Evolutionary conservation across 2,888 invertebrate genomes (phyloP).

Genomic region (Ptycholaimellus sp.): DNA sequence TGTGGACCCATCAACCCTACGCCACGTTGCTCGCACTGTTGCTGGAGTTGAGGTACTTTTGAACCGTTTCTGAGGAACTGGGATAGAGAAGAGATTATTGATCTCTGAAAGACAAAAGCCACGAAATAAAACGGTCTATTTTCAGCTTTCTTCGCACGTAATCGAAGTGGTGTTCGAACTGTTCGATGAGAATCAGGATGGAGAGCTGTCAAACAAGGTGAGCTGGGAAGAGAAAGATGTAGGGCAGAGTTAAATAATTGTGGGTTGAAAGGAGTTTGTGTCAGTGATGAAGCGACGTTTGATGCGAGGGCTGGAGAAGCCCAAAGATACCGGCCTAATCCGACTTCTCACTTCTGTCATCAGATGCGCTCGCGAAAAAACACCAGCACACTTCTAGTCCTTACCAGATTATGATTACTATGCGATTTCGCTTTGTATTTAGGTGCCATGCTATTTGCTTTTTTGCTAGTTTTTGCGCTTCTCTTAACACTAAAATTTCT

Average conservation of each 20-base stretch:
- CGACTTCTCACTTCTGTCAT: constrained; percentile 66
- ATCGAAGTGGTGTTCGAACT: constrained; percentile 89
- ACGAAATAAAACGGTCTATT: too few relatives aligned
- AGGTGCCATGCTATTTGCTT: neutral
- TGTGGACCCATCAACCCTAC: constrained; percentile 25
- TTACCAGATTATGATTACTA: too few relatives aligned
- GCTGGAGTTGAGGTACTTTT: too few relatives aligned
- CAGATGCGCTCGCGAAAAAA: constrained; percentile 59
- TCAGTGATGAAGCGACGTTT: constrained; percentile 93
- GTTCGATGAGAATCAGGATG: constrained; percentile 64
- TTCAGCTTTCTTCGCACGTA: constrained; percentile 71
- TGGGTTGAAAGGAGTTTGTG: too few relatives aligned
- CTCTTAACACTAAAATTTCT: too few relatives aligned
- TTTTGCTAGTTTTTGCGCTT: neutral
- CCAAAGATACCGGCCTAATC: constrained; percentile 89
- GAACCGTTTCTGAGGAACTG: constrained; percentile 8
- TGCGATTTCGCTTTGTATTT: neutral
- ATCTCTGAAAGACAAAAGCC: constrained; percentile 48
- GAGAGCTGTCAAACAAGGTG: constrained; percentile 17
- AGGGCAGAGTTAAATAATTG: too few relatives aligned
- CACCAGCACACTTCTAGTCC: constrained; percentile 39
- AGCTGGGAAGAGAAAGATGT: too few relatives aligned
- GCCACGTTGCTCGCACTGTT: constrained; percentile 77
- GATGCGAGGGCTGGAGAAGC: constrained; percentile 75
- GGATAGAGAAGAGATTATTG: constrained; percentile 2